phyloP scores from a whole-genome alignment of 2,888 invertebrate genomes.

The Ceriagrion tenellum region DNA sequence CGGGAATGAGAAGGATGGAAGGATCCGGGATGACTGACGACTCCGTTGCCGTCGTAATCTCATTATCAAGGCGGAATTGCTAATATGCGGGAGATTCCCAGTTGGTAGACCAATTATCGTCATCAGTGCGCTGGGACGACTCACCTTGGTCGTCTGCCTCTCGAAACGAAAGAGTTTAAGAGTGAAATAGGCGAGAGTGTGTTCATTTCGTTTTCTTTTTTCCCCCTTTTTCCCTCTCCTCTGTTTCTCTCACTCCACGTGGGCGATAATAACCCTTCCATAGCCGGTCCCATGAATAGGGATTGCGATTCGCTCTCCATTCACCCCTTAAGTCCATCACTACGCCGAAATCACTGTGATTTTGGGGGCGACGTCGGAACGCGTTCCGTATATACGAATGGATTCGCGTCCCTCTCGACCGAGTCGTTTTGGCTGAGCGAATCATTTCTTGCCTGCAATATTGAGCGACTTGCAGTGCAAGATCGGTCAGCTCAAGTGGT shows the following conservation, averaged over 20 bases:
- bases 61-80: slow-evolving; percentile 17
- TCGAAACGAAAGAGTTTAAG: background rate
- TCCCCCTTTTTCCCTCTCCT: slow-evolving; percentile 20
- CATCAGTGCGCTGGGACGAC: background rate
- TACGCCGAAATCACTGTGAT: background rate
- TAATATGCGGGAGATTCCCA: slow-evolving; percentile 40
- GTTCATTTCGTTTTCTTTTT: background rate
- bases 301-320: background rate
- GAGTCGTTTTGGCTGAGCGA: background rate
- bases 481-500: too few relatives aligned
- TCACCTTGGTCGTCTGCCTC: background rate
- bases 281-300: background rate
- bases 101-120: slow-evolving; percentile 28
- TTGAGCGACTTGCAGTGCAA: background rate
- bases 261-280: background rate
- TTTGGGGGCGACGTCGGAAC: background rate
- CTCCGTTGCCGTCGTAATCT: slow-evolving; percentile 4
- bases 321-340: background rate
- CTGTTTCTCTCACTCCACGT: background rate
- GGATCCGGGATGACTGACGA: background rate
- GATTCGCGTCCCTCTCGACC: background rate
- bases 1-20: background rate
- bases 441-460: background rate
- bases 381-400: background rate
- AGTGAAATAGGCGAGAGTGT: background rate